Evolutionary conservation across 2,888 invertebrate genomes (phyloP).

Genomic region (Thysanoteuthis rhombus): DNA sequence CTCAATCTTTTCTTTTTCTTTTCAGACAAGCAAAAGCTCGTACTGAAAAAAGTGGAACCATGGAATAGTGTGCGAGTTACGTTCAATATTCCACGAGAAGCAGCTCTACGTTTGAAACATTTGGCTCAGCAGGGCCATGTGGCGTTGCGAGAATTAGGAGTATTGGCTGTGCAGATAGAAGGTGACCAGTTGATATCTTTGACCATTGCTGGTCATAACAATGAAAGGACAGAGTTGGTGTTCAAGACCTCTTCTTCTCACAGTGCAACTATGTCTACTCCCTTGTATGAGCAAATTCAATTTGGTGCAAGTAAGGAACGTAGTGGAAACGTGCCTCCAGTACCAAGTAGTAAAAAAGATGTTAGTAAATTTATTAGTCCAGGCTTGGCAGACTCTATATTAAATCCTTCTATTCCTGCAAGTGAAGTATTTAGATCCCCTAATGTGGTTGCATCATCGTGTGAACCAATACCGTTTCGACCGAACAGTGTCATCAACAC

Average conservation of each 20-base stretch:
- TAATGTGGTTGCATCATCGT: conserved; percentile 87
- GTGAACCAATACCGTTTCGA: conserved; percentile 73
- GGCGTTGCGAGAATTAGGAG: conserved; percentile 85
- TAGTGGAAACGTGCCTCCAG: conserved; percentile 33
- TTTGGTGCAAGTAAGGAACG: conserved; percentile 36
- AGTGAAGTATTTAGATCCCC: conserved; percentile 71
- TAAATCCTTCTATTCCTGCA: conserved; percentile 36
- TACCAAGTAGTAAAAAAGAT: conserved; percentile 37
- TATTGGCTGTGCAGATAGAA: conserved; percentile 91
- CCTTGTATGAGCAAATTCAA: conserved; percentile 40
- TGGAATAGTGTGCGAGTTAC: conserved; percentile 98
- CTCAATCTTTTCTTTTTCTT: conserved; percentile 38
- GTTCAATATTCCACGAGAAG: conserved; percentile 95
- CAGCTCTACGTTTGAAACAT: conserved; percentile 88
- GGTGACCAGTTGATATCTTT: conserved; percentile 73
- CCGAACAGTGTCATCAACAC: conserved; percentile 41
- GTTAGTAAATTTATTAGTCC: conserved; percentile 36
- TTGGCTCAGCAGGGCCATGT: conserved; percentile 91
- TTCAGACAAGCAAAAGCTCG: conserved; percentile 71
- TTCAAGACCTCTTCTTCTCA: conserved; percentile 49
- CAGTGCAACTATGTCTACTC: conserved; percentile 42
- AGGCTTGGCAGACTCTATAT: conserved; percentile 51
- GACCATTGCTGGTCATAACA: conserved; percentile 75
- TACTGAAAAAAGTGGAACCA: conserved; percentile 88
- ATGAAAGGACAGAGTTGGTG: conserved; percentile 76